Percentiles rank a stretch among this genome's conserved stretches.
Evolutionary conservation across 2,888 invertebrate genomes (phyloP).

Genomic region (Carterocephalus palaemon): DNA sequence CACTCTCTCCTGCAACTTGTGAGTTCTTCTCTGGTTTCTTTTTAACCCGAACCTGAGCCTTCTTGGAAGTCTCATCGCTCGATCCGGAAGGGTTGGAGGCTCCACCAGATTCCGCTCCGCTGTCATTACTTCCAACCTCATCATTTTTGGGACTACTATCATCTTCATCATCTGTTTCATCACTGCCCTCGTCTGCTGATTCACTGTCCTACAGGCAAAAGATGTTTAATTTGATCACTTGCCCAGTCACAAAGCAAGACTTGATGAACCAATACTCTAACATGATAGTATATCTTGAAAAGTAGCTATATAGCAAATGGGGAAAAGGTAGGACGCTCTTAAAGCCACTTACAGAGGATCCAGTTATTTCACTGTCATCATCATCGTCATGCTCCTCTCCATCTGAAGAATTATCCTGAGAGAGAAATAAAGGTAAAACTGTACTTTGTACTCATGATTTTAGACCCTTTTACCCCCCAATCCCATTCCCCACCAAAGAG

Average conservation of each 20-base stretch:
- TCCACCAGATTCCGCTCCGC: slow-evolving; percentile 62
- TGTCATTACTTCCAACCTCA: slow-evolving; percentile 56
- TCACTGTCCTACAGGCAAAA: slow-evolving; percentile 54
- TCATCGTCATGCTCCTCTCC: slow-evolving; percentile 5
- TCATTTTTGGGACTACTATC: slow-evolving; percentile 41
- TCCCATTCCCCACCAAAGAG: no score
- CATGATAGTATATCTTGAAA: no score
- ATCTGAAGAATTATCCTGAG: slow-evolving; percentile 5
- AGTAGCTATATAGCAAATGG: no score
- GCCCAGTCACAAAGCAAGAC: no score
- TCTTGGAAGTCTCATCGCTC: slow-evolving; percentile 41
- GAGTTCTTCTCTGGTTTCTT: slow-evolving; percentile 28
- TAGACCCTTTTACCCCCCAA: no score
- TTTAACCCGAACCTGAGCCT: slow-evolving; percentile 30
- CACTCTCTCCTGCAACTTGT: slow-evolving; percentile 25
- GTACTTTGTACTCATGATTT: no score
- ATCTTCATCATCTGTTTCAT: slow-evolving; percentile 46
- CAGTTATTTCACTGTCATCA: slow-evolving; percentile 8
- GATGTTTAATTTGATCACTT: no score
- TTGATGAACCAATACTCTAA: no score
- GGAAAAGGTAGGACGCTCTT: no score
- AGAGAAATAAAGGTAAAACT: no score
- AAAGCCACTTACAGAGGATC: slow-evolving; percentile 4
- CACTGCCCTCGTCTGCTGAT: slow-evolving; percentile 53
- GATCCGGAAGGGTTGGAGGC: slow-evolving; percentile 43